Evolutionary conservation across 2,888 invertebrate species (phyloP).

Genomic region (Sarcophaga caerulescens): DNA sequence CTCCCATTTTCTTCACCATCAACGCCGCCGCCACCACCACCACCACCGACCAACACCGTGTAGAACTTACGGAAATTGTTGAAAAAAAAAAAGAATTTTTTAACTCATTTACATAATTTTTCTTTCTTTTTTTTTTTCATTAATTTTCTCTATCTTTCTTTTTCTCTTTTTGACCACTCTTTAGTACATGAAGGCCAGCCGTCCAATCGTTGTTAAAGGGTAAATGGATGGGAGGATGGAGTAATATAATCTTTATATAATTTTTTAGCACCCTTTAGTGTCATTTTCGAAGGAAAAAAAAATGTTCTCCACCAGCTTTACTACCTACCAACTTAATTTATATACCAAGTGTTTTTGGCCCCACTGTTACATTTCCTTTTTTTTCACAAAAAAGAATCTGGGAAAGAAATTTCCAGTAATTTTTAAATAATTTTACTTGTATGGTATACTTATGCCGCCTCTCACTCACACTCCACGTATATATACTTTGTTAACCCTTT

Average conservation of each 20-base stretch:
- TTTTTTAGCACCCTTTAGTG: constrained; percentile 67
- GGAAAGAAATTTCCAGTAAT: constrained; percentile 41
- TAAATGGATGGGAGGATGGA: too few species aligned
- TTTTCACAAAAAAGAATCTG: constrained; percentile 15
- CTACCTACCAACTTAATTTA: constrained; percentile 23
- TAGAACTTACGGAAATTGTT: constrained; percentile 58
- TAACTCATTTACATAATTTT: constrained; percentile 68
- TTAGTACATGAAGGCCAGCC: background rate
- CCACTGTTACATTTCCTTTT: constrained; percentile 14
- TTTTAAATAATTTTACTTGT: constrained; percentile 53
- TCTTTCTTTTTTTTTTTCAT: constrained; percentile 20
- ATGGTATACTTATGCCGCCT: background rate
- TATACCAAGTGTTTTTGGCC: constrained; percentile 40
- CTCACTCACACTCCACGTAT: background rate
- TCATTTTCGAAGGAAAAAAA: constrained; percentile 49
- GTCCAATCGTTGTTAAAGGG: background rate
- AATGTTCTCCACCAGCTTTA: background rate
- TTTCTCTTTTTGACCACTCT: background rate
- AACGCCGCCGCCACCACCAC: background rate
- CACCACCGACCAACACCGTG: background rate
- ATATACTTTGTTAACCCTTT: too few species aligned
- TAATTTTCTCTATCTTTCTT: constrained; percentile 2
- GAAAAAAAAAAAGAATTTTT: constrained; percentile 41
- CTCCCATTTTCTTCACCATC: background rate
- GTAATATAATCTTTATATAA: constrained; percentile 62